phyloP scores from a whole-genome alignment of 2,113 vertebrate species.

The Scomber japonicus region DNA sequence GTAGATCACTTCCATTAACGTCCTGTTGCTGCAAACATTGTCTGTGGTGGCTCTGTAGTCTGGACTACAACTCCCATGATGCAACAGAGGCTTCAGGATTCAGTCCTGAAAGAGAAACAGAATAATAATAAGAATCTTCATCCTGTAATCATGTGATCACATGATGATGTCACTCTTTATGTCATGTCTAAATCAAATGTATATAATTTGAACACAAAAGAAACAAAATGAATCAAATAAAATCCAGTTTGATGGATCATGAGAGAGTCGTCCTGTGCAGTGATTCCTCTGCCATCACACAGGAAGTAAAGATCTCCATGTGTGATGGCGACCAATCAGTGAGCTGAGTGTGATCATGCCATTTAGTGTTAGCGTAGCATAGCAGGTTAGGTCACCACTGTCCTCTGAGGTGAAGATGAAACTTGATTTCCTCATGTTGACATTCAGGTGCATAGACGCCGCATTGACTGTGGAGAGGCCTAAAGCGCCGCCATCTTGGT shows the following conservation, averaged over 20 bases:
- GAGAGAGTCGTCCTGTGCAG: neutral
- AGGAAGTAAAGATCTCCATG: no score
- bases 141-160: no score
- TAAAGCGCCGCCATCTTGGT: no score
- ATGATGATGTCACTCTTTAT: no score
- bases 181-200: neutral
- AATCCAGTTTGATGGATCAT: no score
- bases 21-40: slow-evolving; percentile 16
- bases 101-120: slow-evolving; percentile 68
- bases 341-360: neutral
- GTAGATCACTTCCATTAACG: neutral
- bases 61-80: slow-evolving; percentile 51
- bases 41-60: neutral
- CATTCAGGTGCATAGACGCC: no score
- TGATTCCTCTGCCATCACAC: no score
- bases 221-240: neutral
- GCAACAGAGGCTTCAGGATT: slow-evolving; percentile 27
- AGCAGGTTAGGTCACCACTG: slow-evolving; percentile 12
- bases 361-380: slow-evolving; percentile 19
- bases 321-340: neutral
- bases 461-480: no score
- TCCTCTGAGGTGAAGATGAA: neutral
- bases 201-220: no score
- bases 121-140: neutral
- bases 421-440: neutral